Base-by-base conservation (phyloP, 2,888 invertebrate species). In the Drosophila nigritarsus region DNA sequence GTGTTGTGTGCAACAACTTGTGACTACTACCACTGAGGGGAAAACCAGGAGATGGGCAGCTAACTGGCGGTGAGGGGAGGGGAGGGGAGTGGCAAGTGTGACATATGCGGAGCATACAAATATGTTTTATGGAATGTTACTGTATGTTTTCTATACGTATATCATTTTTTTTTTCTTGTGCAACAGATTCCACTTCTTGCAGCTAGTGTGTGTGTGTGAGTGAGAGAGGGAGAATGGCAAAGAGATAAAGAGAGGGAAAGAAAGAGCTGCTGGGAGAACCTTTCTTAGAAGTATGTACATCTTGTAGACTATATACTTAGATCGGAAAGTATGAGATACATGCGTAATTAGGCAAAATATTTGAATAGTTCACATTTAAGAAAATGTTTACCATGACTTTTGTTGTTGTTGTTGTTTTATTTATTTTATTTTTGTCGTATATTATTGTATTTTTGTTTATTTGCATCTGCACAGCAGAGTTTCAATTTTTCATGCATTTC, bases 381-480 rank as follows among this genome's bases (percentile, higher is more conserved):
- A 71, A 72, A 72, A 64, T 72, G 40, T 45, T 51, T 61, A 30
- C 40, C 8, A 30, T 68, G 61, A 51, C 27, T 38, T 61, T 53
- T 66, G 9, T 56, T 29, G 18, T 75, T 59, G 20, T 48, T 36
- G 24, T 18, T 20, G 50, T 64, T 38, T 61, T 55, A 8, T 62
- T 32, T 30, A 38, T 18, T 38, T 18, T 3, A 18, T 18, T 38
- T 18, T 0, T 11, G 66, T 48, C 27, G 24, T 42, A 49, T 6
- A 34, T 58, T 20, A 40, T 42, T 48, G 3, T 2, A 48, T 66
- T 50, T 65, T 63, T 53, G 49, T 70, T 91, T 91, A 92, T 90
- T 92, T 90, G 91, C 86, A 90, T 91, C 91, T 91, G 92, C 91
- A 91, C 92, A 91, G 91, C 92, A 91, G 91, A 84, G 74, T 70